These are phyloP conservation scores for Salarias fasciatus DNA, from an alignment of 2,797 vertebrate genomes.

Conservation along the genomic window DNA sequence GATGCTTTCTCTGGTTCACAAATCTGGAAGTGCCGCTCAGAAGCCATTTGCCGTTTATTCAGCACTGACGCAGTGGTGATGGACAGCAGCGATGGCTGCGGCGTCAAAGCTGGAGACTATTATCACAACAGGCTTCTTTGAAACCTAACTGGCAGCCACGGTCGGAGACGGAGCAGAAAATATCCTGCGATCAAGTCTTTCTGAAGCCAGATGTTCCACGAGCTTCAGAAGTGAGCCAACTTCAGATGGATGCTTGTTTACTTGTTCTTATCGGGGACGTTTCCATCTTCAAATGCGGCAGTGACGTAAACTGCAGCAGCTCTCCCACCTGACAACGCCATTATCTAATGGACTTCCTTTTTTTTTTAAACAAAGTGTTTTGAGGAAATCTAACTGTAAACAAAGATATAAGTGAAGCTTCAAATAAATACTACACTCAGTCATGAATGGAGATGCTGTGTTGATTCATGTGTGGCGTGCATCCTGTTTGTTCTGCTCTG, in stretches of 20 bases:
- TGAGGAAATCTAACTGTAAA: constrained; percentile 43
- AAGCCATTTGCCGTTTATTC: constrained; percentile 55
- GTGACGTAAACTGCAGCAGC: constrained; percentile 4
- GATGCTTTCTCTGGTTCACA: constrained; percentile 43
- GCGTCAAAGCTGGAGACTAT: constrained; percentile 39
- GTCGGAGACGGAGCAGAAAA: constrained; percentile 56
- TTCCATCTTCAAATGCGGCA: constrained; percentile 27
- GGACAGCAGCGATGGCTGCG: constrained; percentile 32
- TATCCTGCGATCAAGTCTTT: constrained; percentile 49
- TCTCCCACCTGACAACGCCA: constrained; percentile 12
- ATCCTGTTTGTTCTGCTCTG: constrained; percentile 78
- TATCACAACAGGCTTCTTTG: constrained; percentile 59
- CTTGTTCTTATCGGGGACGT: constrained; percentile 13
- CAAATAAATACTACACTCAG: constrained; percentile 56
- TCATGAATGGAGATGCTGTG: constrained; percentile 46
- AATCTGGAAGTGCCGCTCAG: constrained; percentile 29
- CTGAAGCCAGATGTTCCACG: constrained; percentile 62
- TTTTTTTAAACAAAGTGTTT: constrained; percentile 13
- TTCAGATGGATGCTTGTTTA: constrained; percentile 42
- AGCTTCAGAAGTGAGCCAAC: constrained; percentile 30
- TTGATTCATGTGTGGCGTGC: constrained; percentile 55
- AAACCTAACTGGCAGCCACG: constrained; percentile 37
- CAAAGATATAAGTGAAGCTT: constrained; percentile 36
- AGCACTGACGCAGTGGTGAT: constrained; percentile 40
- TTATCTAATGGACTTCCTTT: not conserved